These are phyloP conservation scores for Eupithecia pulchellata DNA, from an alignment of 2,888 invertebrate species.

Conservation along the genomic window DNA sequence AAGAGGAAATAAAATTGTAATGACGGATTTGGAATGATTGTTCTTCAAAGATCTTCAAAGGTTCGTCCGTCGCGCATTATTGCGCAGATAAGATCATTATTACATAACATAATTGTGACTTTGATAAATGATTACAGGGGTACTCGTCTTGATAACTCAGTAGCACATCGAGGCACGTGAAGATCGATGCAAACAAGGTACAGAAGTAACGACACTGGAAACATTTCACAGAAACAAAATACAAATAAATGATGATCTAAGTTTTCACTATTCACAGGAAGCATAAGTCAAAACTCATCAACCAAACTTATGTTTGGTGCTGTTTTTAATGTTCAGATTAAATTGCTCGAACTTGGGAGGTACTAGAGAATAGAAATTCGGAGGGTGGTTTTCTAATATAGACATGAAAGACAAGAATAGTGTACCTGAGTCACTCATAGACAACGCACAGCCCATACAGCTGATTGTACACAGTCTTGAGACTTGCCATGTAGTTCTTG, in stretches of 20 bases:
- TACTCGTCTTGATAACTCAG: constrained; percentile 6
- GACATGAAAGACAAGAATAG: not conserved
- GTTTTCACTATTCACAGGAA: not conserved
- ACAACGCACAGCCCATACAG: not conserved
- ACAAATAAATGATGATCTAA: not conserved
- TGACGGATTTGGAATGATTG: not conserved
- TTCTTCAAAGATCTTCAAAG: not conserved
- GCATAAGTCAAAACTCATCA: not conserved
- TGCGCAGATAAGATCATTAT: not conserved
- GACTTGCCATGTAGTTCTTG: not conserved
- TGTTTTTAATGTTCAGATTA: not conserved
- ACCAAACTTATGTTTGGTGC: not conserved
- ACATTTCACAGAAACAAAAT: not conserved
- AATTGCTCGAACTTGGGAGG: not conserved
- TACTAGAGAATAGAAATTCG: not conserved
- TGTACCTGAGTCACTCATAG: not conserved
- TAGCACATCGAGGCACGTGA: not conserved
- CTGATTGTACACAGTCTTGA: not conserved
- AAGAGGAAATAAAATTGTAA: not conserved
- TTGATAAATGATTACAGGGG: constrained; percentile 11
- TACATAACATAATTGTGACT: constrained; percentile 1
- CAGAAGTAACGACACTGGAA: not conserved
- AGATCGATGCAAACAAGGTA: not conserved
- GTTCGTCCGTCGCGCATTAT: not conserved
- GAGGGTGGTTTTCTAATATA: not conserved